These are phyloP conservation scores for Sturnus vulgaris DNA, from an alignment of 2,113 vertebrate species.

Conservation along the genomic window DNA sequence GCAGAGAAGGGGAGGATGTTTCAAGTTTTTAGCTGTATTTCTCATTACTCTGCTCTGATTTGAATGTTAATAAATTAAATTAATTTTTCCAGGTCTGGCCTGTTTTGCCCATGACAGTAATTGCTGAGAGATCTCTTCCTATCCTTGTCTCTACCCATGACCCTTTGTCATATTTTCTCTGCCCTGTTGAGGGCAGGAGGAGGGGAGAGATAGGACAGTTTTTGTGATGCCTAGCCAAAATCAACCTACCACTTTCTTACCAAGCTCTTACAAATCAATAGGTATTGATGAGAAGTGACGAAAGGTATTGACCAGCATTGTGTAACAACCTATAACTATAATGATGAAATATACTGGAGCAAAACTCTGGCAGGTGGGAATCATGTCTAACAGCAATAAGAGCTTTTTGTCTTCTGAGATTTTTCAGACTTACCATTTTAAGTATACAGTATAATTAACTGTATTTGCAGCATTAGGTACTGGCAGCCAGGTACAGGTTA, in stretches of 20 bases:
- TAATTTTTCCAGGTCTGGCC: not conserved
- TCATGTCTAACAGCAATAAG: not conserved
- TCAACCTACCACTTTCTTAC: not conserved
- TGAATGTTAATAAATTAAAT: not conserved
- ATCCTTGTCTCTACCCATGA: not conserved
- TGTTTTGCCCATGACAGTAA: not conserved
- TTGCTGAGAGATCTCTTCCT: not conserved
- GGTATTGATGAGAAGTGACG: not conserved
- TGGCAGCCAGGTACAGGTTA: conserved; percentile 52
- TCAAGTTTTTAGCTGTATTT: not conserved
- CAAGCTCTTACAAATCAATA: not conserved
- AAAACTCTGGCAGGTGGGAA: not conserved
- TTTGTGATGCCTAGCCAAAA: not conserved
- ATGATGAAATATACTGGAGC: not conserved
- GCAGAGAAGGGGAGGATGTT: not conserved
- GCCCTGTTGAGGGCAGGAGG: not conserved
- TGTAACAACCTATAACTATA: not conserved
- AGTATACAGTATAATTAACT: conserved; percentile 7
- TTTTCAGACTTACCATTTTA: conserved; percentile 57
- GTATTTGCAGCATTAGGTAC: not conserved
- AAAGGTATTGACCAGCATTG: not conserved
- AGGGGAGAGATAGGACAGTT: not conserved
- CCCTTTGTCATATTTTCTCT: not conserved
- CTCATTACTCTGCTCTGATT: not conserved
- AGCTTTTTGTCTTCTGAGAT: not conserved